phyloP scores from a whole-genome alignment of 2,113 vertebrate species.

The Puntigrus tetrazona region DNA sequence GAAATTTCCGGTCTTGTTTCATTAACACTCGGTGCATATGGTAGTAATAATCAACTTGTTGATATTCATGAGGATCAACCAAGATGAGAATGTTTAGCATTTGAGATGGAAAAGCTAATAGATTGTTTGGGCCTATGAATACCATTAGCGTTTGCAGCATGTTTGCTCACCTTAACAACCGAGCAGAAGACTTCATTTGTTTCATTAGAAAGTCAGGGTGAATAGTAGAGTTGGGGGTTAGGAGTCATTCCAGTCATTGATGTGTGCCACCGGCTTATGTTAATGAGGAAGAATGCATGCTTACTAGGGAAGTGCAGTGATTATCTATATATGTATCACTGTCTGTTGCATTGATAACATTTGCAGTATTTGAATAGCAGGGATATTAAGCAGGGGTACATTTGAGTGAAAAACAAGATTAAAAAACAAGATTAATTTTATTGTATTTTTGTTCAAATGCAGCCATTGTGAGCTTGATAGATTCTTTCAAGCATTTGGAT shows the following conservation, averaged over 20 bases:
- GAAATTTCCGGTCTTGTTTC: neutral
- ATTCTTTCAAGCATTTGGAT: too few species aligned
- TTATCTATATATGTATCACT: neutral
- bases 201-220: neutral
- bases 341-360: neutral
- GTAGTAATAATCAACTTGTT: conserved; percentile 58
- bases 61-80: conserved; percentile 64
- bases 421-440: too few species aligned
- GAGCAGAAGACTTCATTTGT: neutral
- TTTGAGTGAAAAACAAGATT: too few species aligned
- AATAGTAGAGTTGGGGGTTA: neutral
- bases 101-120: conserved; percentile 65
- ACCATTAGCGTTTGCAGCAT: conserved; percentile 48
- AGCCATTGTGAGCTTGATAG: too few species aligned
- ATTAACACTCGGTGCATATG: conserved; percentile 51
- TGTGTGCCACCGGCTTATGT: neutral
- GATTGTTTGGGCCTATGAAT: conserved; percentile 62
- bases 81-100: conserved; percentile 57
- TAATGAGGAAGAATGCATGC: neutral
- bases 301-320: neutral
- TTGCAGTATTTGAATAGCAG: neutral
- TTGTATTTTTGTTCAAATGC: too few species aligned
- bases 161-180: neutral
- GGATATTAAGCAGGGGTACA: too few species aligned
- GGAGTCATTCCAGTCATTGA: neutral